Base-by-base conservation (phyloP, 2,113 vertebrate species). In the Coracopsis vasa region DNA sequence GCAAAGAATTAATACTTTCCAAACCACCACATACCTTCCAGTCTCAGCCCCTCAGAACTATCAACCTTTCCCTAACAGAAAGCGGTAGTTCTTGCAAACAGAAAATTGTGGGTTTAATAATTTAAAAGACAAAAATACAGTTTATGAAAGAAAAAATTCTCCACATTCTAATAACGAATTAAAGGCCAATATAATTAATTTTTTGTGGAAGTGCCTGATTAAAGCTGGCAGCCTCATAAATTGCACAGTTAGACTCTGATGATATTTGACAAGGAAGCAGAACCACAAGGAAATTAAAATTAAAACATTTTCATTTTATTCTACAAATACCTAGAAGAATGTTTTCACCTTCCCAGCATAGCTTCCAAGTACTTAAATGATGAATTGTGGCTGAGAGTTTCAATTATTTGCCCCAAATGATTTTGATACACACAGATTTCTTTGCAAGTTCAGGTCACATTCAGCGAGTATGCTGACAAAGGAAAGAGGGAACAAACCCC, bases 201-300 rank as follows among this genome's bases (percentile, higher is more conserved):
- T 87, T 90, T 84, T 71, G 60, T 54, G 47, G 24, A 89, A 53
- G 65, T 47, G 39, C 80, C 71, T 87, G 84, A 96, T 94, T 80
- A 95, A 94, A 64, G 16, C 65, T 85, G 94, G 86, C 93, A 95
- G 91, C 60, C 66, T 77, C 72, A 64, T 4, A 87, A 78, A 88
- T 25, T 51, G 56, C 84, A 86, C 45, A 71, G 60, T 89, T 71
- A 89, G 58, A 89, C n/a, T 74, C 51, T 87, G 86, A 94, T 91
- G 54, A 37, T 56, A 84, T 51, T 64, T 92, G 84, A 95, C 86
- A 97, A 86, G 86, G 27, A 65, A 94, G 21, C 41, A 91, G 80
- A 95, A 92, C 65, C 83, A 69, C 8, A 21, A 66, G 56, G 47
- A 79, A 94, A 94, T 72, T 61, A 79, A 79, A 91, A 91, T 15